These are phyloP conservation scores for Elmis aenea DNA, from an alignment of 2,888 invertebrate genomes.

Conservation along the genomic window DNA sequence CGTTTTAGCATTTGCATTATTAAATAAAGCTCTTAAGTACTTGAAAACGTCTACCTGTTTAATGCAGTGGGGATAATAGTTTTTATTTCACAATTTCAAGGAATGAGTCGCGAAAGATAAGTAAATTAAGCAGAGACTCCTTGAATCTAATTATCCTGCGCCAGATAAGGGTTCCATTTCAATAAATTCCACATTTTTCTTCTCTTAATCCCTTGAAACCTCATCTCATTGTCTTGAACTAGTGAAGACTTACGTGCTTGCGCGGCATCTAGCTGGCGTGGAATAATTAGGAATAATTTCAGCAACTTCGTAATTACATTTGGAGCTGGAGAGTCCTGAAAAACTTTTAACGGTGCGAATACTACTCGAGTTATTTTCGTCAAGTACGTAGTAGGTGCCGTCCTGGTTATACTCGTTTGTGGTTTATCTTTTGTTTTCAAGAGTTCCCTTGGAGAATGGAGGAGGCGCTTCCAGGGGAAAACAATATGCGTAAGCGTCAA, in stretches of 20 bases:
- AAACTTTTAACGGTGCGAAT: conserved; percentile 10
- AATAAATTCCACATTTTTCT: conserved; percentile 26
- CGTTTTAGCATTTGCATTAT: too few relatives aligned
- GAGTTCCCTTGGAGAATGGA: too few relatives aligned
- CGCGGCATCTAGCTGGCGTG: conserved; percentile 12
- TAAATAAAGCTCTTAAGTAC: too few relatives aligned
- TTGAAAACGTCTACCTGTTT: too few relatives aligned
- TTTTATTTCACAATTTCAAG: conserved; percentile 13
- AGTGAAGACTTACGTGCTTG: conserved; percentile 18
- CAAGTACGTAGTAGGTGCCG: conserved; percentile 6
- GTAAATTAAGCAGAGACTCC: conserved; percentile 20
- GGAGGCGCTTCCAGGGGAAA: too few relatives aligned
- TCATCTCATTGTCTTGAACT: conserved; percentile 16
- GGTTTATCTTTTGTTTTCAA: conserved; percentile 5
- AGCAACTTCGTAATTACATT: conserved; percentile 21
- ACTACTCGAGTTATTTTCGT: conserved; percentile 7
- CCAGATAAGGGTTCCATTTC: conserved; percentile 22
- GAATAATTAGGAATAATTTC: conserved; percentile 25
- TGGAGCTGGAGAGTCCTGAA: conserved; percentile 12
- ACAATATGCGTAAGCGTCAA: too few relatives aligned
- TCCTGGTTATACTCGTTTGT: conserved; percentile 4
- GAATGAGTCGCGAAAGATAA: conserved; percentile 17
- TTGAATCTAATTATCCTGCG: conserved; percentile 18
- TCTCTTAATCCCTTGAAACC: conserved; percentile 18
- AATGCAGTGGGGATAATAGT: too few relatives aligned